These are phyloP conservation scores for Schizaphis graminum DNA, from an alignment of 2,888 invertebrate genomes.

Conservation along the genomic window DNA sequence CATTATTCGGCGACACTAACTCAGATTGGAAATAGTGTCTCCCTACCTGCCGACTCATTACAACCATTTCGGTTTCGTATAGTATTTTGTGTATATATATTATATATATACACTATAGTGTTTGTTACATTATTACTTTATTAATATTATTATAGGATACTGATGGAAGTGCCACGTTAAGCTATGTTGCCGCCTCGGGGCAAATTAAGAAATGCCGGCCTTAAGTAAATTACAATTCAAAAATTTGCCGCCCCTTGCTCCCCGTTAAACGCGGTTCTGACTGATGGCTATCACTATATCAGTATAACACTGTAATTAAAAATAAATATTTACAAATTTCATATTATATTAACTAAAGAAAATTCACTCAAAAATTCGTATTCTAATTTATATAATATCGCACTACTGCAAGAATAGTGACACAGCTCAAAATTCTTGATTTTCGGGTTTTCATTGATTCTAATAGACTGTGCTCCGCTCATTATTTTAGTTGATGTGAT, in stretches of 20 bases:
- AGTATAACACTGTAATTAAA: background rate
- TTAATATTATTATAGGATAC: accelerated
- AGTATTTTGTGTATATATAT: background rate
- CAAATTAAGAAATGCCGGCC: too few relatives aligned
- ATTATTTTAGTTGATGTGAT: too few relatives aligned
- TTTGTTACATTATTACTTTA: accelerated
- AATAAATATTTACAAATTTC: background rate
- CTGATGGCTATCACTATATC: too few relatives aligned
- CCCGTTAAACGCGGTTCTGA: too few relatives aligned
- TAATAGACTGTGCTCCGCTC: too few relatives aligned
- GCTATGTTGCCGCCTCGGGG: too few relatives aligned
- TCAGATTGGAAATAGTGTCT: too few relatives aligned
- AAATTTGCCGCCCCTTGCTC: too few relatives aligned
- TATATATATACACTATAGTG: accelerated
- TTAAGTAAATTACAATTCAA: too few relatives aligned
- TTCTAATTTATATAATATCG: background rate
- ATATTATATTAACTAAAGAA: background rate
- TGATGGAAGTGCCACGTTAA: too few relatives aligned
- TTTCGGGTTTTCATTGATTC: too few relatives aligned
- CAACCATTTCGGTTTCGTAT: background rate
- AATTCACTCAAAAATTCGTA: background rate
- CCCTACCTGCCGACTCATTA: background rate
- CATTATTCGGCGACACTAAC: background rate
- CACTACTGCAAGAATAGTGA: too few relatives aligned
- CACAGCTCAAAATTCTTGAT: background rate